Conservation (phyloP, 30 jellyfish, hydroid and myxozoan genomes). For the Hydractinia echinata region DNA sequence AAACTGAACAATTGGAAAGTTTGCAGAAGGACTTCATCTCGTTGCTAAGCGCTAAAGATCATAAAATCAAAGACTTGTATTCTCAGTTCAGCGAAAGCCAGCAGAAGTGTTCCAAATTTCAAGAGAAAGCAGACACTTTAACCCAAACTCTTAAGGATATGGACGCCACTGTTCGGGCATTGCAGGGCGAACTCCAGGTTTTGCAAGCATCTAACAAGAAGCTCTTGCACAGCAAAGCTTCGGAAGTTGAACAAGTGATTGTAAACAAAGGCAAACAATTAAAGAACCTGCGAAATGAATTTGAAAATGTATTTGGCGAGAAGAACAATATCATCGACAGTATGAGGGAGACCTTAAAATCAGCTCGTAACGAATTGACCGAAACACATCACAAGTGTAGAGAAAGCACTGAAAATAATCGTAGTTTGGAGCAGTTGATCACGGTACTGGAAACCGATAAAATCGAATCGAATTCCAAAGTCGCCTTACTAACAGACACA, state of each 20-base stretch:
- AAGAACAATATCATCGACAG: conserved; percentile 52
- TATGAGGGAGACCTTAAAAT: conserved; percentile 39
- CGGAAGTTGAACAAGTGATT: conserved; percentile 56
- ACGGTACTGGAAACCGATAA: conserved; percentile 31
- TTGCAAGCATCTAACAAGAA: conserved; percentile 7
- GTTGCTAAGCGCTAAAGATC: conserved; percentile 28
- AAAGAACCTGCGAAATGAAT: conserved; percentile 54
- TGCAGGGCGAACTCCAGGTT: conserved; percentile 14
- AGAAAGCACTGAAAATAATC: neutral
- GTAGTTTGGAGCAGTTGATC: conserved; percentile 17
- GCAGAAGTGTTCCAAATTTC: neutral
- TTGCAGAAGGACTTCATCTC: conserved; percentile 25
- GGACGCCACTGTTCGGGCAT: conserved; percentile 14
- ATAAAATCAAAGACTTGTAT: conserved; percentile 36
- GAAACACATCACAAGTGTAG: neutral
- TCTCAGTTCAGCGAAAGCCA: conserved; percentile 3
- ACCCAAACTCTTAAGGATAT: conserved; percentile 20
- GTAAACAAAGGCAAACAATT: conserved; percentile 56
- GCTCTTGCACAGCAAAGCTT: conserved; percentile 30
- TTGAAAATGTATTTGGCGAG: conserved; percentile 60
- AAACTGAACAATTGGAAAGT: conserved; percentile 24
- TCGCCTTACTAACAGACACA: neutral
- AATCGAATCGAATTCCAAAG: conserved; percentile 18
- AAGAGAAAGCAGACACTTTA: conserved; percentile 42
- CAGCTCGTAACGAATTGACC: conserved; percentile 17